A percentile compares a stretch with the other conserved stretches of the same genome.
Evolutionary conservation across 2,113 vertebrate species (phyloP).

Genomic region (Anhinga anhinga): DNA sequence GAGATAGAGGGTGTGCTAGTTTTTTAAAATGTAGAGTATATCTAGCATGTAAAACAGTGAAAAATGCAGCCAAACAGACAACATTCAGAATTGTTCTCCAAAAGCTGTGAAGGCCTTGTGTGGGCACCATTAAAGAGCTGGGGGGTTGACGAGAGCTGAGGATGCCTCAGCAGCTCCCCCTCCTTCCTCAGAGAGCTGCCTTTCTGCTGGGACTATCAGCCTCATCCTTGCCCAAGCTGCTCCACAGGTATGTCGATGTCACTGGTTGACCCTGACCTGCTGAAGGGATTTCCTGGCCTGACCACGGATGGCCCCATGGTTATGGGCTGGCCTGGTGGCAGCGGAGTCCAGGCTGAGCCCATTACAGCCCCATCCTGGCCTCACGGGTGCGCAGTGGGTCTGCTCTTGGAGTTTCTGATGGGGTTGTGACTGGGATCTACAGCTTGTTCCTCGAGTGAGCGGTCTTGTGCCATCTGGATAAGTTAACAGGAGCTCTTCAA

Average conservation of each 20-base stretch:
- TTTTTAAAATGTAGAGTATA: neutral
- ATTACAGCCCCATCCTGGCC: neutral
- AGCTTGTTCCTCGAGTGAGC: neutral
- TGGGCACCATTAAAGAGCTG: neutral
- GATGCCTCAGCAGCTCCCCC: neutral
- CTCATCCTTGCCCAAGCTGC: neutral
- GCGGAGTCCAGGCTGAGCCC: neutral
- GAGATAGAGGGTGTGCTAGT: neutral
- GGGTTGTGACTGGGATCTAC: neutral
- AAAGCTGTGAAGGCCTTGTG: neutral
- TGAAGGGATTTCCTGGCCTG: neutral
- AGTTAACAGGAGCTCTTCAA: neutral
- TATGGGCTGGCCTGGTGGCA: neutral
- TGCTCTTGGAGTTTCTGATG: neutral
- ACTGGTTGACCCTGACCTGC: neutral
- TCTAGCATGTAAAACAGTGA: neutral
- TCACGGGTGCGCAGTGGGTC: fast-evolving
- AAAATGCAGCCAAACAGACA: neutral
- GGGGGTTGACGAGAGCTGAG: neutral
- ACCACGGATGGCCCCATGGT: fast-evolving
- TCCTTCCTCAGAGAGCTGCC: neutral
- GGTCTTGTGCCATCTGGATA: neutral
- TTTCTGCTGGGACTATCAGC: neutral
- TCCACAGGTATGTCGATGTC: neutral
- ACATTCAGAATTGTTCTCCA: neutral